These are phyloP conservation scores for Oncorhynchus nerka DNA, from an alignment of 2,113 vertebrate genomes.

Conservation along the genomic window DNA sequence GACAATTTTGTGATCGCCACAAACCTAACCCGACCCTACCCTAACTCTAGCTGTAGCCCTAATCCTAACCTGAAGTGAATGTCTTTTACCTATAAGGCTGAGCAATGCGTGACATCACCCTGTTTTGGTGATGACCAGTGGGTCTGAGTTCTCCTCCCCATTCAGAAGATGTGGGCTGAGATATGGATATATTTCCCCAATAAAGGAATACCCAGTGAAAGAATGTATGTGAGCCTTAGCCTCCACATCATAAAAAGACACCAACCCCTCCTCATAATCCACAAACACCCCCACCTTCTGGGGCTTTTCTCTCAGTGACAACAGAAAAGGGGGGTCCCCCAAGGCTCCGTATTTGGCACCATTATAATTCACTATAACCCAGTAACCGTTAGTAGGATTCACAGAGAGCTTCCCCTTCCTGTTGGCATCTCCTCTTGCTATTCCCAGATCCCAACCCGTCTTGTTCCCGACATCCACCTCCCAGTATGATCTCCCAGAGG, in stretches of 20 bases:
- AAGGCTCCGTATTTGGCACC: constrained; percentile 49
- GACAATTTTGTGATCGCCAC: too few species aligned
- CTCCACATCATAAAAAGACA: constrained; percentile 80
- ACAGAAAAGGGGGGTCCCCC: constrained; percentile 26
- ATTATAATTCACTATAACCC: constrained; percentile 60
- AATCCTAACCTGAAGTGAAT: too few species aligned
- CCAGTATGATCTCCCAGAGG: constrained; percentile 61
- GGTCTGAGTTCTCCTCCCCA: constrained; percentile 29
- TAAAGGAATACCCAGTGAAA: constrained; percentile 71
- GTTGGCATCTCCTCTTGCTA: constrained; percentile 41
- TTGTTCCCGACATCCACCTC: constrained; percentile 66
- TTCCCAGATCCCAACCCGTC: constrained; percentile 66
- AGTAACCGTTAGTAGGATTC: constrained; percentile 62
- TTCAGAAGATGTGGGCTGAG: constrained; percentile 64
- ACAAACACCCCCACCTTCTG: constrained; percentile 78
- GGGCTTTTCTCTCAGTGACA: constrained; percentile 62
- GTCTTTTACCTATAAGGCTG: not conserved
- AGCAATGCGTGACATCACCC: not conserved
- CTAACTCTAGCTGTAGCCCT: too few species aligned
- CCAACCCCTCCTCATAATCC: constrained; percentile 73
- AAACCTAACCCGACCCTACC: not conserved
- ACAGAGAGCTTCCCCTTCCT: constrained; percentile 55
- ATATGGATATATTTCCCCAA: constrained; percentile 73
- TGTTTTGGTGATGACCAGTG: constrained; percentile 40
- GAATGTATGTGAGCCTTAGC: constrained; percentile 71